Conservation (phyloP, 2,113 vertebrate genomes). For the Halichoeres trimaculatus region DNA sequence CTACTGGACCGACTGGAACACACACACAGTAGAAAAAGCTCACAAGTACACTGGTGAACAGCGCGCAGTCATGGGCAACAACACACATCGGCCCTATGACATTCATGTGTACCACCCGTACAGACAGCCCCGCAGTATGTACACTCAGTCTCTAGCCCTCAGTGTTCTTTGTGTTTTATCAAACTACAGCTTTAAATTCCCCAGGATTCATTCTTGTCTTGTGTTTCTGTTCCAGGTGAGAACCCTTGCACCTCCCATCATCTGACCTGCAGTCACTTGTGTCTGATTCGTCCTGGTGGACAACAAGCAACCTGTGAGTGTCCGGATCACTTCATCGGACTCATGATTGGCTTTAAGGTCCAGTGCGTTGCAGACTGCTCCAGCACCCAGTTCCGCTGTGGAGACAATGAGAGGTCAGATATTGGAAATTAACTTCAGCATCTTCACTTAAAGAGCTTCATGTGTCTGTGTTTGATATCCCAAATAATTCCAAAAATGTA, state of each 20-base stretch:
- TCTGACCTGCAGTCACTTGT: slow-evolving; percentile 79
- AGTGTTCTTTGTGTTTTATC: neutral
- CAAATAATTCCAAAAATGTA: too few species aligned
- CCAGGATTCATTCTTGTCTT: neutral
- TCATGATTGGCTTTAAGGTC: slow-evolving; percentile 71
- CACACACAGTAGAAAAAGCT: slow-evolving; percentile 77
- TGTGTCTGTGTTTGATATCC: too few species aligned
- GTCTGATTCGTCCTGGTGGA: slow-evolving; percentile 78
- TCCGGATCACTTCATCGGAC: slow-evolving; percentile 77
- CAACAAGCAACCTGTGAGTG: slow-evolving; percentile 70
- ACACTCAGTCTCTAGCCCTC: neutral
- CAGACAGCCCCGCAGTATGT: slow-evolving; percentile 75
- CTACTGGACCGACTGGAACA: slow-evolving; percentile 84
- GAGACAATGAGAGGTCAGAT: slow-evolving; percentile 78
- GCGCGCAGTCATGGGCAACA: slow-evolving; percentile 79
- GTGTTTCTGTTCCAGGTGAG: slow-evolving; percentile 58
- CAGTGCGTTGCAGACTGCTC: slow-evolving; percentile 82
- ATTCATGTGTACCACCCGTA: slow-evolving; percentile 80
- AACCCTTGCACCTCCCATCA: slow-evolving; percentile 76
- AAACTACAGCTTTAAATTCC: neutral
- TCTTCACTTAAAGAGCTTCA: too few species aligned
- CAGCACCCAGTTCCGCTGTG: slow-evolving; percentile 83
- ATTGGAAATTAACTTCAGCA: neutral
- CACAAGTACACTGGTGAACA: slow-evolving; percentile 79
- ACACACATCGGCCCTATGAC: slow-evolving; percentile 79